Conservation (phyloP, 2,113 vertebrate species). For the Dinomys branickii region DNA sequence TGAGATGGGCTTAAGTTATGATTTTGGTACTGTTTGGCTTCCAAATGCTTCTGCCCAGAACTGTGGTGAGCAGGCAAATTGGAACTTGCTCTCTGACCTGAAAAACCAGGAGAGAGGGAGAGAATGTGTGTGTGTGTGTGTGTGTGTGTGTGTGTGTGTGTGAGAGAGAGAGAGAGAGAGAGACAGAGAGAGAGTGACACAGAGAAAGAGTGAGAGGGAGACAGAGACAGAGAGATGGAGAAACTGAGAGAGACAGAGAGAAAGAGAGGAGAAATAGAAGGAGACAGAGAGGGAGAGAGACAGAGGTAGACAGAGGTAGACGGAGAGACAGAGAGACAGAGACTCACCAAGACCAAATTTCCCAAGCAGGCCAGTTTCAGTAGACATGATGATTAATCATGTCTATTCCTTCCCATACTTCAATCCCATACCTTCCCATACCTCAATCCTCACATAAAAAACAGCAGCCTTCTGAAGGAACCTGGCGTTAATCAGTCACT, state of each 20-base stretch:
- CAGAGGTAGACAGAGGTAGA: accelerated
- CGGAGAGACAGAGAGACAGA: not conserved
- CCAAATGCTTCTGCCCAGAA: not conserved
- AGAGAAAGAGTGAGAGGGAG: not conserved
- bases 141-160: too few relatives aligned
- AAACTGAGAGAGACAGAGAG: not conserved
- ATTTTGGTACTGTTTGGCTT: not conserved
- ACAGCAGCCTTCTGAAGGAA: not conserved
- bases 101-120: not conserved
- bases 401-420: not conserved
- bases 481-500: not conserved
- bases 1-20: not conserved
- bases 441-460: not conserved
- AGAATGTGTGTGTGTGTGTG: not conserved
- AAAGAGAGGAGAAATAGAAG: too few relatives aligned
- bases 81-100: not conserved
- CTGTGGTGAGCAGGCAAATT: not conserved
- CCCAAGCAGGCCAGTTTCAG: not conserved
- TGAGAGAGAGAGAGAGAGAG: accelerated
- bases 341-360: not conserved
- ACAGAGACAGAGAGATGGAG: not conserved
- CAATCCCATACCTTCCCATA: not conserved
- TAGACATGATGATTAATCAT: not conserved
- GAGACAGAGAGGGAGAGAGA: not conserved
- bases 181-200: not conserved